These are phyloP conservation scores for Thunnus maccoyii DNA, from an alignment of 2,113 vertebrate species.

Conservation along the genomic window DNA sequence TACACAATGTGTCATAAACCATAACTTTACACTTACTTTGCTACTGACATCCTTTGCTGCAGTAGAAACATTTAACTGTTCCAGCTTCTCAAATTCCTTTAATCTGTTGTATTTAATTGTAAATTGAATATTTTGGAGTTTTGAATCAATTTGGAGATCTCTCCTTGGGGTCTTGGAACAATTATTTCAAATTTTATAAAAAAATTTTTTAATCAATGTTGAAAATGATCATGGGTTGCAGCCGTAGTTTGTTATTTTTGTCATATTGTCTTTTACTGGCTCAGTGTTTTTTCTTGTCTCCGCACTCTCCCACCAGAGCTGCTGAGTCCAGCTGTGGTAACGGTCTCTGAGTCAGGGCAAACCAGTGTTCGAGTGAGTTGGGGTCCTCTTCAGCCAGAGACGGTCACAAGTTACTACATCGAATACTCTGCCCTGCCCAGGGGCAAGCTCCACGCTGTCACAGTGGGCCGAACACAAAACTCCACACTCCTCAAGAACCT, in stretches of 20 bases:
- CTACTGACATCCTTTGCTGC: neutral
- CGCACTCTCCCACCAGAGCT: slow-evolving; percentile 63
- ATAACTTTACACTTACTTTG: neutral
- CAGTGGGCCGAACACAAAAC: slow-evolving; percentile 84
- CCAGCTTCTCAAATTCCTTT: neutral
- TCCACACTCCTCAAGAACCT: slow-evolving; percentile 89
- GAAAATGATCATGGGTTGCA: neutral
- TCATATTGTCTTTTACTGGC: slow-evolving; percentile 1
- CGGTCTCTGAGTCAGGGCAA: slow-evolving; percentile 86
- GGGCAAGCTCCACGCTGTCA: slow-evolving; percentile 79
- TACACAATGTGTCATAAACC: neutral
- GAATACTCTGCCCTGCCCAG: slow-evolving; percentile 88
- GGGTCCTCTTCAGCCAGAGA: slow-evolving; percentile 86
- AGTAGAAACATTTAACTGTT: too few relatives aligned
- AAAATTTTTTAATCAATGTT: too few relatives aligned
- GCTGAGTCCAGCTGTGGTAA: slow-evolving; percentile 85
- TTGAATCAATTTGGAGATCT: too few relatives aligned
- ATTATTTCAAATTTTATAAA: neutral
- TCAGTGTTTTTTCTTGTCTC: neutral
- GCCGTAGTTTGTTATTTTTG: neutral
- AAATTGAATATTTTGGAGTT: too few relatives aligned
- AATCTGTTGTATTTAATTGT: too few relatives aligned
- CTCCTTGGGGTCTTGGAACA: neutral
- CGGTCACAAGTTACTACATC: slow-evolving; percentile 84
- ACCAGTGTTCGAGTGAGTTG: slow-evolving; percentile 91